phyloP scores from a whole-genome alignment of 2,797 vertebrate genomes.

The Gephyroberyx darwinii region DNA sequence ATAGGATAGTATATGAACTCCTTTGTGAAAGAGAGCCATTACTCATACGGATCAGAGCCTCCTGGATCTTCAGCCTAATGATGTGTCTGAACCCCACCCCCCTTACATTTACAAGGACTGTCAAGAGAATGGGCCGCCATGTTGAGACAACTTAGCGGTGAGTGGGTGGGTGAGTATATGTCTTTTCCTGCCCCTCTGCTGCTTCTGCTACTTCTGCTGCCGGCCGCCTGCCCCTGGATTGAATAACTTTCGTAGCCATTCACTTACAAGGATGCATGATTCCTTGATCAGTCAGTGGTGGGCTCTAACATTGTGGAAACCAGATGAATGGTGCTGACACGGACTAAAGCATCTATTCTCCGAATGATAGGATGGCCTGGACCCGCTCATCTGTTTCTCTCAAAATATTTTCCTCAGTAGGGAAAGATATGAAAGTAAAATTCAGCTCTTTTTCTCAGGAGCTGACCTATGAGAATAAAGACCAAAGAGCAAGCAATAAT shows the following conservation, averaged over 20 bases:
- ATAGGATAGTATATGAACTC: no score
- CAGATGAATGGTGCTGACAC: slow-evolving; percentile 77
- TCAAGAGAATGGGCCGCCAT: slow-evolving; percentile 42
- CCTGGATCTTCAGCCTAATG: no score
- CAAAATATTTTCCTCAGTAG: slow-evolving; percentile 40
- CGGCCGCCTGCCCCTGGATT: slow-evolving; percentile 57
- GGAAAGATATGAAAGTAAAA: slow-evolving; percentile 52
- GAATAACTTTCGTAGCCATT: slow-evolving; percentile 79
- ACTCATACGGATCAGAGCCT: no score
- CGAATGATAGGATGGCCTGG: slow-evolving; percentile 43
- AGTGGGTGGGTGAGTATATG: slow-evolving; percentile 20
- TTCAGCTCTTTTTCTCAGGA: slow-evolving; percentile 25
- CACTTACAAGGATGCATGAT: slow-evolving; percentile 75
- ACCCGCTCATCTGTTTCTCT: slow-evolving; percentile 69
- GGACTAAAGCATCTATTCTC: slow-evolving; percentile 63
- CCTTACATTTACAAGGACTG: slow-evolving; percentile 58
- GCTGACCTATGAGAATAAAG: slow-evolving; percentile 39
- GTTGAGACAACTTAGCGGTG: slow-evolving; percentile 44
- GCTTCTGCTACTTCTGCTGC: slow-evolving; percentile 45
- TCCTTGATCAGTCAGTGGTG: slow-evolving; percentile 78
- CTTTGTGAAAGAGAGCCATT: no score
- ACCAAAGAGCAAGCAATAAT: slow-evolving; percentile 24
- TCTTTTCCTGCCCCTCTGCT: slow-evolving; percentile 35
- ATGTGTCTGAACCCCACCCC: slow-evolving; percentile 48
- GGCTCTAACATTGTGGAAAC: slow-evolving; percentile 66